A percentile compares a stretch with the other conserved stretches of the same genome.
Evolutionary conservation across 2,797 vertebrate species (phyloP).

Genomic region (Epinephelus coioides): DNA sequence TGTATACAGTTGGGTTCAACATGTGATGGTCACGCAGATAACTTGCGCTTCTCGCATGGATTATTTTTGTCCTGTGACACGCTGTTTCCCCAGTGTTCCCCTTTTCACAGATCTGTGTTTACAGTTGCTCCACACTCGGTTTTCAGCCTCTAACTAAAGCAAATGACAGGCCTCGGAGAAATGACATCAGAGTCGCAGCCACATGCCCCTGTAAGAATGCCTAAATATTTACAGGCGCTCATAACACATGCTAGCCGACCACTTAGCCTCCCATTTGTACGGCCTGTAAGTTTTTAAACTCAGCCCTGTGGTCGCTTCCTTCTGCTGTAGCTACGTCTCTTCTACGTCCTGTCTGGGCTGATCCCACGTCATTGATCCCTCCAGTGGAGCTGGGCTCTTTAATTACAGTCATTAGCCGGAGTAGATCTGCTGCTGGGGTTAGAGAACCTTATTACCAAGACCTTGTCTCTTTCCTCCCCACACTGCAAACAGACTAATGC

Average conservation of each 20-base stretch:
- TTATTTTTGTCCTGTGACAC: conserved; percentile 61
- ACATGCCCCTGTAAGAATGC: conserved; percentile 75
- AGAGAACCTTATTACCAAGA: conserved; percentile 76
- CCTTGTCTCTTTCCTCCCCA: conserved; percentile 43
- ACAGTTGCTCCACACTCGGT: conserved; percentile 39
- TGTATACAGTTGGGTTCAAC: conserved; percentile 39
- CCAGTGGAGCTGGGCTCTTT: conserved; percentile 70
- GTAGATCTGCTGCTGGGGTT: conserved; percentile 74
- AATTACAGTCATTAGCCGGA: conserved; percentile 84
- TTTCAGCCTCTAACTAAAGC: conserved; percentile 67
- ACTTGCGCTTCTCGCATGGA: conserved; percentile 15
- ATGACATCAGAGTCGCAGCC: conserved; percentile 77
- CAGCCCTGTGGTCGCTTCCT: conserved; percentile 63
- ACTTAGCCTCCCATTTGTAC: conserved; percentile 51
- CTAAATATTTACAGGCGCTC: conserved; percentile 76
- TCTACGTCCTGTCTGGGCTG: conserved; percentile 69
- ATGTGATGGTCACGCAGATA: conserved; percentile 64
- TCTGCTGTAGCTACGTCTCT: conserved; percentile 60
- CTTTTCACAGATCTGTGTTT: conserved; percentile 66
- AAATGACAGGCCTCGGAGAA: conserved; percentile 69
- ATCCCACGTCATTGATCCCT: conserved; percentile 70
- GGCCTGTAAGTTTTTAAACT: conserved; percentile 55
- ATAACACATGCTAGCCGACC: conserved; percentile 59
- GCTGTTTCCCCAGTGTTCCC: conserved; percentile 51
- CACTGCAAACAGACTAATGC: conserved; percentile 49